Percentiles rank a stretch among this genome's conserved stretches.
phyloP scores from a whole-genome alignment of 2,797 vertebrate genomes.

The Oreochromis grahami region DNA sequence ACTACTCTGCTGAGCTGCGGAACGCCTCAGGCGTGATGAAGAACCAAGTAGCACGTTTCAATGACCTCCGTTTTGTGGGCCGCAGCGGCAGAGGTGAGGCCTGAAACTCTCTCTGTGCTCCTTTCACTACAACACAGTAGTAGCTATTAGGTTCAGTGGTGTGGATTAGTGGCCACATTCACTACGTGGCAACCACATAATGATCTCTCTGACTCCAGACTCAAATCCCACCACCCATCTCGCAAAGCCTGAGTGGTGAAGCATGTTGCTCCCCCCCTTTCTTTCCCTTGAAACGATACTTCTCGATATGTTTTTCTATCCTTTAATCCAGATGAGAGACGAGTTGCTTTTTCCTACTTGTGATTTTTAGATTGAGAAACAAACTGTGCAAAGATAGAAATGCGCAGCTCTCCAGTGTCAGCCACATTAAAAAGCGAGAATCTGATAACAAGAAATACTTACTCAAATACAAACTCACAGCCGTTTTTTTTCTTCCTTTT shows the following conservation, averaged over 20 bases:
- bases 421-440: not conserved
- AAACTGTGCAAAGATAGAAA: not conserved
- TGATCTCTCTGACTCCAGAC: conserved; percentile 41
- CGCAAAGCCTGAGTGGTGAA: conserved; percentile 24
- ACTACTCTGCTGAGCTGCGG: conserved; percentile 96
- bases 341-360: not conserved
- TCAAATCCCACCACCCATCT: conserved; percentile 33
- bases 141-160: conserved; percentile 61
- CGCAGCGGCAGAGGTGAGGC: conserved; percentile 96
- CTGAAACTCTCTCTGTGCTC: conserved; percentile 20
- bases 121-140: not conserved
- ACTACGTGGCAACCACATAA: conserved; percentile 66
- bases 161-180: conserved; percentile 70
- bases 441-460: not conserved
- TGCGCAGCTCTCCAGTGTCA: not conserved
- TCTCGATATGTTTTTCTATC: not conserved
- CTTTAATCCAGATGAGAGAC: not conserved
- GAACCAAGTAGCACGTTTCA: conserved; percentile 98
- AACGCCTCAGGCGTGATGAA: conserved; percentile 99
- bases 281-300: not conserved
- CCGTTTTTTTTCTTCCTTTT: not conserved
- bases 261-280: not conserved
- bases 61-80: conserved; percentile 97
- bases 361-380: not conserved
- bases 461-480: not conserved